Evolutionary conservation across 2,888 invertebrate genomes (phyloP).

Genomic region (Coleophora flavipennella): DNA sequence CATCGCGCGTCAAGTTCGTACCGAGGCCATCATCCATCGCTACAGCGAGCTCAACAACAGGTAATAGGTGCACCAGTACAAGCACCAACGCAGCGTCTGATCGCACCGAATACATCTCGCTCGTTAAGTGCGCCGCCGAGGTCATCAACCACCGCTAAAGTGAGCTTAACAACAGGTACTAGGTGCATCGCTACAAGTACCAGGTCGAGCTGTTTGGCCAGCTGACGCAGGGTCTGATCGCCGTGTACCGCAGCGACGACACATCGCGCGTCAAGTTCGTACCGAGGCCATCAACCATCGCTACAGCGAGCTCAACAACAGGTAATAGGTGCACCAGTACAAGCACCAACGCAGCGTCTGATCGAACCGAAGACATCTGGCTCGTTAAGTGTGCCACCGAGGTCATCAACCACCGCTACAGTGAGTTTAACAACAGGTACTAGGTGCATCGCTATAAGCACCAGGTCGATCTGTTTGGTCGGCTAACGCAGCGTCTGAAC

Average conservation of each 20-base stretch:
- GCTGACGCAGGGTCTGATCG: slow-evolving; percentile 90
- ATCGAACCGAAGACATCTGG: slow-evolving; percentile 86
- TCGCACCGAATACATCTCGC: slow-evolving; percentile 87
- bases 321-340: slow-evolving; percentile 88
- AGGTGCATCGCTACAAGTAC: slow-evolving; percentile 93
- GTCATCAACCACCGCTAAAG: slow-evolving; percentile 64
- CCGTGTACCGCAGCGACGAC: slow-evolving; percentile 93
- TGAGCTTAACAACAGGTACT: slow-evolving; percentile 86
- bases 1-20: slow-evolving; percentile 89
- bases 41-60: slow-evolving; percentile 87
- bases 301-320: slow-evolving; percentile 85
- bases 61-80: slow-evolving; percentile 86
- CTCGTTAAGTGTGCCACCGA: slow-evolving; percentile 92
- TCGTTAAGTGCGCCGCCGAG: slow-evolving; percentile 91
- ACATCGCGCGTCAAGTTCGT: slow-evolving; percentile 89
- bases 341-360: slow-evolving; percentile 76
- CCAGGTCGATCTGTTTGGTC: slow-evolving; percentile 91
- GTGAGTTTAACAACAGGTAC: slow-evolving; percentile 87
- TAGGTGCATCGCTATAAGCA: slow-evolving; percentile 93
- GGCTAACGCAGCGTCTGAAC: slow-evolving; percentile 91
- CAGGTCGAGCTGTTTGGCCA: slow-evolving; percentile 93
- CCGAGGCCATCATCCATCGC: slow-evolving; percentile 68
- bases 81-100: slow-evolving; percentile 77
- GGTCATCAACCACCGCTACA: slow-evolving; percentile 63
- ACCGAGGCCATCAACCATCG: slow-evolving; percentile 72